phyloP scores from a whole-genome alignment of 2,797 vertebrate species.

The Chromis chromis region DNA sequence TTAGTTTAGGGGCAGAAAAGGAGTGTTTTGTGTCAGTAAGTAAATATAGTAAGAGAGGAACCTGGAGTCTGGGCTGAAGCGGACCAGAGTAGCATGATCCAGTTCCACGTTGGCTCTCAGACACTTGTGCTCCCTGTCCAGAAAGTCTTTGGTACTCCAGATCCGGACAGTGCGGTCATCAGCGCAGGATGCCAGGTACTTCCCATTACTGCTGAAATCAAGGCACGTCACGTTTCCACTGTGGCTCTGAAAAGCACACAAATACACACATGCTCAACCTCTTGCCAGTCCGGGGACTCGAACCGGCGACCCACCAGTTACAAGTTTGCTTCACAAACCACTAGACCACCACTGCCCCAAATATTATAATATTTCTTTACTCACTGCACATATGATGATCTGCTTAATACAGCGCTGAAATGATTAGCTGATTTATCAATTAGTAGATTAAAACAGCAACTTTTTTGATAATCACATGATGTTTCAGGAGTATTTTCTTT shows the following conservation, averaged over 20 bases:
- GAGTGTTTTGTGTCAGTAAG: background rate
- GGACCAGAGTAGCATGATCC: constrained; percentile 91
- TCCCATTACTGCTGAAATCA: constrained; percentile 96
- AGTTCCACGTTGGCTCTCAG: constrained; percentile 91
- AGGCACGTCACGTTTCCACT: constrained; percentile 90
- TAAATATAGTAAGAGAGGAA: constrained; percentile 45
- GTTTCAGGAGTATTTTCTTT: too few species aligned
- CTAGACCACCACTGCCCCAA: too few species aligned
- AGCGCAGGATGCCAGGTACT: constrained; percentile 93
- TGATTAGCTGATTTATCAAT: too few species aligned
- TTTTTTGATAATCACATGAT: too few species aligned
- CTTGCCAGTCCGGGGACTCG: too few species aligned
- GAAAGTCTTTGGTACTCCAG: constrained; percentile 96
- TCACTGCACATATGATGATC: too few species aligned
- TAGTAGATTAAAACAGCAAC: too few species aligned
- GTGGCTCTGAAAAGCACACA: constrained; percentile 85
- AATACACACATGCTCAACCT: too few species aligned
- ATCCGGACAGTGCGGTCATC: constrained; percentile 94
- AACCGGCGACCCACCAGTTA: too few species aligned
- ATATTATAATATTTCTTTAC: too few species aligned
- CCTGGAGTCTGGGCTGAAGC: constrained; percentile 96
- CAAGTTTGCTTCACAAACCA: too few species aligned
- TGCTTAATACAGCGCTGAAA: too few species aligned
- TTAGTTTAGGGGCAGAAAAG: background rate
- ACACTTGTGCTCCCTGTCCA: constrained; percentile 91